phyloP scores from a whole-genome alignment of 2,797 vertebrate species.

The Monodelphis domestica region DNA sequence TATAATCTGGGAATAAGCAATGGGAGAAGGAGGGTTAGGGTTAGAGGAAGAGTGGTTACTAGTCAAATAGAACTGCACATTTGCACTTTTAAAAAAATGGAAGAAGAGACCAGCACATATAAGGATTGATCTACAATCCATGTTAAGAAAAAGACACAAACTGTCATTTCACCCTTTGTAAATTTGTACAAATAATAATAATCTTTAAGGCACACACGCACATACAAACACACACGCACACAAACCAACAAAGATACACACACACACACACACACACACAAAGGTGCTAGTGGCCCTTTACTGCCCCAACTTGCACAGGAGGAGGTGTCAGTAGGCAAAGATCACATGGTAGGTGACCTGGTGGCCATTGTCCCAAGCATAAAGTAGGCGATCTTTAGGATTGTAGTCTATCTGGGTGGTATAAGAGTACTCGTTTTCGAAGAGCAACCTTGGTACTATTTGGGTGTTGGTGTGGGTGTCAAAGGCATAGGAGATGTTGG shows the following conservation, averaged over 20 bases:
- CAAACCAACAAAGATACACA: not conserved
- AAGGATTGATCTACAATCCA: constrained; percentile 96
- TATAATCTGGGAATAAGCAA: not conserved
- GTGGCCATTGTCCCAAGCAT: constrained; percentile 98
- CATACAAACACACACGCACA: not conserved
- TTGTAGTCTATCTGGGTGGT: constrained; percentile 98
- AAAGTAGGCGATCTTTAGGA: constrained; percentile 95
- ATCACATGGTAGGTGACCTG: constrained; percentile 96
- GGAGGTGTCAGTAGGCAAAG: constrained; percentile 92
- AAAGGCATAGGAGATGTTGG: constrained; percentile 96
- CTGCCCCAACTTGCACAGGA: constrained; percentile 49
- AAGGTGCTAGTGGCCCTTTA: constrained; percentile 85
- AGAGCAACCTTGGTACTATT: constrained; percentile 94
- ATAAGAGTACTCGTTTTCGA: constrained; percentile 95
- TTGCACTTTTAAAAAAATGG: constrained; percentile 78
- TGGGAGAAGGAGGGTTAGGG: not conserved
- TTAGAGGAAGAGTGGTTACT: constrained; percentile 40
- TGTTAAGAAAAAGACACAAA: constrained; percentile 71
- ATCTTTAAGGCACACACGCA: constrained; percentile 64
- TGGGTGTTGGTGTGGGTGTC: constrained; percentile 99
- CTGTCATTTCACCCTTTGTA: constrained; percentile 81
- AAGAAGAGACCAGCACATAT: constrained; percentile 78
- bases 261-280: constrained; percentile 51
- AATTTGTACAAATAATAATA: constrained; percentile 88
- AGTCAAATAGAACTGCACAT: constrained; percentile 74